Evolutionary conservation across 2,888 invertebrate genomes (phyloP), one percentile per base, ranked within the genome.

Genomic region (Abrostola triplasia): DNA sequence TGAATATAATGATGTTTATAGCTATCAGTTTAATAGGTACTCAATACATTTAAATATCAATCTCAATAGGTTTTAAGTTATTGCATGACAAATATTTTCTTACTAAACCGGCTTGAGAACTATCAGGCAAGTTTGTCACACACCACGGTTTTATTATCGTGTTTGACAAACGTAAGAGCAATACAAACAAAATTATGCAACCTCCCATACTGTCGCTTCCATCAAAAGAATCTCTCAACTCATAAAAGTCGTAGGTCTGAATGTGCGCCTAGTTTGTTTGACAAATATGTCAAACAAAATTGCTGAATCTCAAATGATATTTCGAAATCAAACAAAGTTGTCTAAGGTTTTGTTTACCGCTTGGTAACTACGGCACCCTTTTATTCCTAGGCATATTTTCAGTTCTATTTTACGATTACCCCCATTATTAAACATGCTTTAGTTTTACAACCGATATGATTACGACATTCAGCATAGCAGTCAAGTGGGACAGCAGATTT

Each of bases 401-500:
- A 53, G 40, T 36, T 52, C 5, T 42, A 10, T 73, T 72, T 73
- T 73, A 72, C 70, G 70, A 73, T 71, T 68, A 59, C 60, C 73
- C 35, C 69, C 69, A 69, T 73, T 73, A 61, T 57, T 59, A 65
- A 48, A 73, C 53, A 47, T 53, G 40, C 51, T 60, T 49, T 66
- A 49, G 59, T 74, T 70, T 66, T 66, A 66, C 65, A 13, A 24
- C 56, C 61, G 13, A 51, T 52, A 40, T 58, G 58, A 51, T 73
- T 73, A 59, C 74, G 59, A 53, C 61, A 70, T 47, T 54, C 71
- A 72, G 57, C 58, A 73, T 64, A 51, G 66, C 70, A 60, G 51
- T 59, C 70, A 74, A 74, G 70, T 73, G 62, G 74, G 66, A 55
- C 59, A 62, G 54, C 54, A 57, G 67, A 58, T 70, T 76, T 76